These are phyloP conservation scores for Trichopria drosophilae DNA, from an alignment of 2,888 invertebrate species.

Conservation along the genomic window DNA sequence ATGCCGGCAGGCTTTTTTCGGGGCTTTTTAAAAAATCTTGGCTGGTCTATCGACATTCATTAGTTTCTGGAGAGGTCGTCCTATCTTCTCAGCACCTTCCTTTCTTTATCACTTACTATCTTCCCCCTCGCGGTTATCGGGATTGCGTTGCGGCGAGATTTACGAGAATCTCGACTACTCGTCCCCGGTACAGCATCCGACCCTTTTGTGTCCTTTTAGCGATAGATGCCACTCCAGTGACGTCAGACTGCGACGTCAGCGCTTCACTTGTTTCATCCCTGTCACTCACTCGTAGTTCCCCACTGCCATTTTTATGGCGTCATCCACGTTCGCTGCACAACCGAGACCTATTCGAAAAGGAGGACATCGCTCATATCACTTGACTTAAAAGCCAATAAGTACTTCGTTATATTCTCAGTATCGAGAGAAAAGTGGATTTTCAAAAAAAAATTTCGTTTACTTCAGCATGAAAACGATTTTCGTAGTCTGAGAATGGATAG, in stretches of 20 bases:
- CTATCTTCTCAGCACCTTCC: constrained; percentile 34
- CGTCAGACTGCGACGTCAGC: constrained; percentile 24
- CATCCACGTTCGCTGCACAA: constrained; percentile 22
- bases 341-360: no score
- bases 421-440: no score
- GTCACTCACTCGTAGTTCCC: constrained; percentile 31
- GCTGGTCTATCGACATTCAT: constrained; percentile 46
- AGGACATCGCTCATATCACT: constrained; percentile 23
- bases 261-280: constrained; percentile 27
- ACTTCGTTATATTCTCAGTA: no score
- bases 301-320: constrained; percentile 30
- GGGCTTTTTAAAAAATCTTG: constrained; percentile 45
- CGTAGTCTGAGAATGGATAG: no score
- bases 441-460: no score
- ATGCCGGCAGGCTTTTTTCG: constrained; percentile 27
- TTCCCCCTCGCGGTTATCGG: background rate
- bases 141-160: constrained; percentile 15
- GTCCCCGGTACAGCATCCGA: constrained; percentile 10
- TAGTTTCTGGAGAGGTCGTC: constrained; percentile 39
- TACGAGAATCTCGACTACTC: constrained; percentile 24
- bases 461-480: no score
- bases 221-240: constrained; percentile 12
- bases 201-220: constrained; percentile 14
- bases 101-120: no score
- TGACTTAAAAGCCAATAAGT: no score